A percentile compares a stretch with the other conserved stretches of the same genome.
These are phyloP conservation scores for Dolichotis patagonum DNA, from an alignment of 2,113 vertebrate genomes.

Conservation along the genomic window DNA sequence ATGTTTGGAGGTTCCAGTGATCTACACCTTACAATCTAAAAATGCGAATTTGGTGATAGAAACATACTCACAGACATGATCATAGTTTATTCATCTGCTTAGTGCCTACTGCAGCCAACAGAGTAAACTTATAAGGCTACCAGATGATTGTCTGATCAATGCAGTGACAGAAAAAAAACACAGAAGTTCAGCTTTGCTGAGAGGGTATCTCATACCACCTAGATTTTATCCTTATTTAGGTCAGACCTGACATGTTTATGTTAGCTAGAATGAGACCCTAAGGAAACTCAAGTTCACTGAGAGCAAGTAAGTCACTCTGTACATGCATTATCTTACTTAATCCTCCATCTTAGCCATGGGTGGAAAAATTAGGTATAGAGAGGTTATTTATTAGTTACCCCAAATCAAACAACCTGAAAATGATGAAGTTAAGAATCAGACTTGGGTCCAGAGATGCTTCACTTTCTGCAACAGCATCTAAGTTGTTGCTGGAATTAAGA, in stretches of 20 bases:
- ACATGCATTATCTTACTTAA: not conserved
- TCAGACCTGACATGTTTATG: not conserved
- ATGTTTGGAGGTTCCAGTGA: fast-evolving
- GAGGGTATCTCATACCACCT: not conserved
- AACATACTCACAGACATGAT: not conserved
- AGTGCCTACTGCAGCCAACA: not conserved
- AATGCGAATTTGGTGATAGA: not conserved
- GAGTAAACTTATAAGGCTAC: not conserved
- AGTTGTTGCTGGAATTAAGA: not conserved
- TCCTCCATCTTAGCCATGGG: not conserved
- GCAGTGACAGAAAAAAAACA: not conserved
- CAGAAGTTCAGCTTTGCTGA: not conserved
- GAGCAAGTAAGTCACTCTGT: not conserved
- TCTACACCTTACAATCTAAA: not conserved
- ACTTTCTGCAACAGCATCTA: not conserved
- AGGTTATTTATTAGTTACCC: not conserved
- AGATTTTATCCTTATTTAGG: not conserved
- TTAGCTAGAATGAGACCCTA: not conserved
- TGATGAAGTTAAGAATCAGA: not conserved
- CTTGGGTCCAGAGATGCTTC: not conserved
- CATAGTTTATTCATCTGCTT: not conserved
- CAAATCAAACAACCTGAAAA: not conserved
- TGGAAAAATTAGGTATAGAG: not conserved
- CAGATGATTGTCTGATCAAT: not conserved
- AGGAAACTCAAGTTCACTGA: not conserved